These are phyloP conservation scores for Agraylea sexmaculata DNA, from an alignment of 1,140 invertebrate species.

Conservation along the genomic window DNA sequence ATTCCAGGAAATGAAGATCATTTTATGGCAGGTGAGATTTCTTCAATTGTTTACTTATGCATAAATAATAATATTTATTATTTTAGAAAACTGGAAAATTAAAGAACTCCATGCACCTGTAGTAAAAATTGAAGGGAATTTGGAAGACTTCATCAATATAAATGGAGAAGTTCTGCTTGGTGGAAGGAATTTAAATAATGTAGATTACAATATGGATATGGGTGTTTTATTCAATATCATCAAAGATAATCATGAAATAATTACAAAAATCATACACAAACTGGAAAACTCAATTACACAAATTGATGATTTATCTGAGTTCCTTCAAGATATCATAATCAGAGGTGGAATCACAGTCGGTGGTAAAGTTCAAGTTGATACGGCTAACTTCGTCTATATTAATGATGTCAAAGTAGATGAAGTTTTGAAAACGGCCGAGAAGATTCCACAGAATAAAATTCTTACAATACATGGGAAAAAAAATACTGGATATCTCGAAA, in stretches of 20 bases:
- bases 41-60: not conserved
- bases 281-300: conserved; percentile 13
- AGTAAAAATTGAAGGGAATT: conserved; percentile 12
- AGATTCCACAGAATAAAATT: conserved; percentile 13
- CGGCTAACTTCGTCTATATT: conserved; percentile 10
- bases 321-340: conserved; percentile 9
- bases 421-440: conserved; percentile 12
- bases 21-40: conserved; percentile 16
- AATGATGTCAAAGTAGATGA: conserved; percentile 16
- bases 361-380: conserved; percentile 22
- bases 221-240: conserved; percentile 11
- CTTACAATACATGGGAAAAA: conserved; percentile 17
- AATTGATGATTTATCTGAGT: conserved; percentile 11
- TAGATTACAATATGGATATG: conserved; percentile 13
- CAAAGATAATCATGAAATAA: conserved; percentile 13
- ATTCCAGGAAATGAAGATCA: conserved; percentile 11
- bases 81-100: conserved; percentile 21
- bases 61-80: not conserved
- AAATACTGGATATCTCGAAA: conserved; percentile 18
- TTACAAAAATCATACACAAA: conserved; percentile 13
- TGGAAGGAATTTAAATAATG: conserved; percentile 12
- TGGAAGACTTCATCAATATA: conserved; percentile 12
- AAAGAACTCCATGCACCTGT: conserved; percentile 17
- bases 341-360: conserved; percentile 23
- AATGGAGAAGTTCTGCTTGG: conserved; percentile 10